Evolutionary conservation across 35 echinoderm and acorn worm genomes (phyloP).

Genomic region (Ptychodera flava): DNA sequence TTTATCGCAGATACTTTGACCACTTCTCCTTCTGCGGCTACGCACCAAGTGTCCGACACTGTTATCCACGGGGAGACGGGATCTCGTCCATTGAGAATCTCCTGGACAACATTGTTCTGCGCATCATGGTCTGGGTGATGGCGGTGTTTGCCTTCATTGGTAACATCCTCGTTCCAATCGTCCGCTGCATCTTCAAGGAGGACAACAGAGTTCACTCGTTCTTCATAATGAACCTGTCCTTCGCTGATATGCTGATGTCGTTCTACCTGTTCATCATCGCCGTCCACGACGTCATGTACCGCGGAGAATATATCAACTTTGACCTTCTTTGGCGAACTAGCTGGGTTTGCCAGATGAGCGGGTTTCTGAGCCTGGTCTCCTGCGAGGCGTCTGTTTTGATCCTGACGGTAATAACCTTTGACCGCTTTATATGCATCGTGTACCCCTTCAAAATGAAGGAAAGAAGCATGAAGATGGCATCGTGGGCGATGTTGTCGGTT

Average conservation of each 20-base stretch:
- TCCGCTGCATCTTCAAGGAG: neutral
- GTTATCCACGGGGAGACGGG: neutral
- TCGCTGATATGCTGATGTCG: neutral
- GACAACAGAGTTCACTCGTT: neutral
- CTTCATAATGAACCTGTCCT: constrained; percentile 7
- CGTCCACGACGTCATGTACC: neutral
- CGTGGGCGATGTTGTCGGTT: neutral
- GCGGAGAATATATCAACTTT: neutral
- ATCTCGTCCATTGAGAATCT: constrained; percentile 10
- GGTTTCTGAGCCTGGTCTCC: constrained; percentile 28
- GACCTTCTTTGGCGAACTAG: constrained; percentile 29
- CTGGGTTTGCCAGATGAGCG: constrained; percentile 29
- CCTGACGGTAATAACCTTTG: constrained; percentile 50
- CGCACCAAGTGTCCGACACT: neutral
- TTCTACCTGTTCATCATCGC: constrained; percentile 6
- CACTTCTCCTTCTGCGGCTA: neutral
- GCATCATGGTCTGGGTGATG: neutral
- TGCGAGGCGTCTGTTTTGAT: constrained; percentile 56
- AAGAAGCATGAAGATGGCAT: neutral
- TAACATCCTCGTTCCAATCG: neutral
- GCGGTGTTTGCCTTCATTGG: neutral
- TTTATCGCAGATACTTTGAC: neutral
- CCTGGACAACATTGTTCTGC: neutral
- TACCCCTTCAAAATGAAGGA: constrained; percentile 36
- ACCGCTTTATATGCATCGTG: constrained; percentile 42